Evolutionary conservation across 2,113 vertebrate species (phyloP), one percentile per base, ranked within the genome.

Genomic region (Benitochromis conjunctus): DNA sequence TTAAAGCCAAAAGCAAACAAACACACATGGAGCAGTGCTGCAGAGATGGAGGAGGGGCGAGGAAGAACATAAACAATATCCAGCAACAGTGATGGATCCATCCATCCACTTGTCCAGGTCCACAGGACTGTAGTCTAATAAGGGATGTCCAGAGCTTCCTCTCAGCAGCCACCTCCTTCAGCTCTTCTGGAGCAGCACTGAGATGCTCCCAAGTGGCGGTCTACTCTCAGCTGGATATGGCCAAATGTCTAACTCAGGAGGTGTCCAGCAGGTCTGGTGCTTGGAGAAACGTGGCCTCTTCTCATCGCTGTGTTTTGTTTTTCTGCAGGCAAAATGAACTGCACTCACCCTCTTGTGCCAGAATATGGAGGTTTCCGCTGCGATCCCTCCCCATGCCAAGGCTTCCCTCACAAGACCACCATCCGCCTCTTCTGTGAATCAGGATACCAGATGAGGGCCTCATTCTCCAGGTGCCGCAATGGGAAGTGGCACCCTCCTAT

Each of bases 311-410:
- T 71, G 18, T 29, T 19, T 9, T 74, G 41, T 82, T 54, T 79
- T n/a, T 26, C 46, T 55, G 11, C 89, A 96, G 96, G 94, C 84
- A 88, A 82, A 34, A 80, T 83, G 80, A 86, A 96, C 89, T 96
- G 96, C 88, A 87, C 83, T 5, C 92, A 96, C 82, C 96, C 96
- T 0, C 79, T 96, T 81, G 82, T 96, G 5, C 93, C 92, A 0
- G 96, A 96, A 55, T 94, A 96, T 19, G 96, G 94, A 3, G 94
- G 95, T 4, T 96, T 96, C 92, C 94, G 91, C 87, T 97, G 96
- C 3, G 91, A 95, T 1, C 94, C 95, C 5, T 94, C 95, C 2
- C 96, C 96, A 2, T 97, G 96, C 48, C 87, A 88, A 13, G 95
- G 96, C 4, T 97, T 96, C 80, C 87, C 91, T 46, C 94, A 81